A percentile compares a stretch with the other conserved stretches of the same genome.
Evolutionary conservation across 2,888 invertebrate species (phyloP).

Genomic region (Drosophila histrio): DNA sequence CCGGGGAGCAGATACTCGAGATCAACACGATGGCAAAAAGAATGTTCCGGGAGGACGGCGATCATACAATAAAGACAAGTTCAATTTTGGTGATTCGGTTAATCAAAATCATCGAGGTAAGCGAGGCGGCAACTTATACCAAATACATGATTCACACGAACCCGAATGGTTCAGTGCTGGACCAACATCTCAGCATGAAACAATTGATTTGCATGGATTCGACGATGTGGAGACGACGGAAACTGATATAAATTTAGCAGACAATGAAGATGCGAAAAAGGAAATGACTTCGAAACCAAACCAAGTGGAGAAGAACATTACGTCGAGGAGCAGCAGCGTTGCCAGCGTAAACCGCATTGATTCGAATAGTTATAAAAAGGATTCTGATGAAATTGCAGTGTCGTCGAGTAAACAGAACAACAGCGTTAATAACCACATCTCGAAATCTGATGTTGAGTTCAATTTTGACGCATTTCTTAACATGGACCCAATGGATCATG

Average conservation of each 20-base stretch:
- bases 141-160: conserved; percentile 86
- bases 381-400: conserved; percentile 4
- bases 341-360: conserved; percentile 37
- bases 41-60: conserved; percentile 41
- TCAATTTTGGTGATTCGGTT: conserved; percentile 28
- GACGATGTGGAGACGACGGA: conserved; percentile 87
- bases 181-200: conserved; percentile 95
- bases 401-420: conserved; percentile 8
- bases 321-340: conserved; percentile 44
- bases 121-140: conserved; percentile 55
- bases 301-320: not conserved
- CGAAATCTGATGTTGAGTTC: conserved; percentile 86
- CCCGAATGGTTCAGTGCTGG: conserved; percentile 97
- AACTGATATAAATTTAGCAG: conserved; percentile 13
- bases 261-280: conserved; percentile 8
- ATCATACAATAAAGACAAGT: conserved; percentile 50
- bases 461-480: conserved; percentile 94
- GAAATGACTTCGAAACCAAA: not conserved
- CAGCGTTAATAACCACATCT: conserved; percentile 12
- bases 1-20: conserved; percentile 59
- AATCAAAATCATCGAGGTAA: conserved; percentile 38
- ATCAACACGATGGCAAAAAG: conserved; percentile 66
- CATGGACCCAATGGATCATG: conserved; percentile 90
- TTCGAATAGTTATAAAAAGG: conserved; percentile 10
- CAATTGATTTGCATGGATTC: conserved; percentile 96